Conservation (phyloP, 2,888 invertebrate genomes). For the Drosophila hamatofila region DNA sequence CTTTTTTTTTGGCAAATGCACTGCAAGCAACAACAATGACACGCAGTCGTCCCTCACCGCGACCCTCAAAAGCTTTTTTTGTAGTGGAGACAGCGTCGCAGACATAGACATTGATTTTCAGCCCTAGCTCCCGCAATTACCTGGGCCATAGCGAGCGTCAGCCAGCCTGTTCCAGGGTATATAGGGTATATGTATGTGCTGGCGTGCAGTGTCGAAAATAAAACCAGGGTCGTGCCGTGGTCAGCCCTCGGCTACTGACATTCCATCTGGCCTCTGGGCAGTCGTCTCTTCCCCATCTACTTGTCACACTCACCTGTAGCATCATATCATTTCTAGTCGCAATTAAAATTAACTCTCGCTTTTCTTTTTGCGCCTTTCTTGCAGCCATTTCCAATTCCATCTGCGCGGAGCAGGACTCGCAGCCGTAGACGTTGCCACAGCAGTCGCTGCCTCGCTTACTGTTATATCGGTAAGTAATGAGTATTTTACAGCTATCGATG, state of each 20-base stretch:
- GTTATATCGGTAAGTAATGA: slow-evolving; percentile 41
- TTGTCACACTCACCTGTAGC: slow-evolving; percentile 26
- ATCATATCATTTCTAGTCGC: slow-evolving; percentile 3
- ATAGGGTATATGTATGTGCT: slow-evolving; percentile 16
- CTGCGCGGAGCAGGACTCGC: slow-evolving; percentile 37
- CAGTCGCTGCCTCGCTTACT: slow-evolving; percentile 36
- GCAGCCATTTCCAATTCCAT: slow-evolving; percentile 54
- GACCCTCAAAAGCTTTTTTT: slow-evolving; percentile 74
- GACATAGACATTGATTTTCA: slow-evolving; percentile 75
- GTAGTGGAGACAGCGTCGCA: slow-evolving; percentile 42
- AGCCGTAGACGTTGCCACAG: slow-evolving; percentile 33
- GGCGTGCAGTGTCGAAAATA: slow-evolving; percentile 23
- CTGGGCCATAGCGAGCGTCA: slow-evolving; percentile 5
- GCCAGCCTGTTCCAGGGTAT: slow-evolving; percentile 15
- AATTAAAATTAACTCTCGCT: slow-evolving; percentile 16
- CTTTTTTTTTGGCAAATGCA: slow-evolving; percentile 40
- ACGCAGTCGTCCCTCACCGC: slow-evolving; percentile 71
- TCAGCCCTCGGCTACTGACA: slow-evolving; percentile 29
- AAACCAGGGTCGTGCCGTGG: slow-evolving; percentile 30
- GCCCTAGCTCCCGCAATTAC: slow-evolving; percentile 17
- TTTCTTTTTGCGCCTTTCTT: slow-evolving; percentile 26
- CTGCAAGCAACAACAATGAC: slow-evolving; percentile 26
- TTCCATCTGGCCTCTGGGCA: background rate
- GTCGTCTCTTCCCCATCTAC: background rate
- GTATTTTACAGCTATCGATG: background rate